These are phyloP conservation scores for Brienomyrus brachyistius DNA, from an alignment of 2,113 vertebrate genomes.

Conservation along the genomic window DNA sequence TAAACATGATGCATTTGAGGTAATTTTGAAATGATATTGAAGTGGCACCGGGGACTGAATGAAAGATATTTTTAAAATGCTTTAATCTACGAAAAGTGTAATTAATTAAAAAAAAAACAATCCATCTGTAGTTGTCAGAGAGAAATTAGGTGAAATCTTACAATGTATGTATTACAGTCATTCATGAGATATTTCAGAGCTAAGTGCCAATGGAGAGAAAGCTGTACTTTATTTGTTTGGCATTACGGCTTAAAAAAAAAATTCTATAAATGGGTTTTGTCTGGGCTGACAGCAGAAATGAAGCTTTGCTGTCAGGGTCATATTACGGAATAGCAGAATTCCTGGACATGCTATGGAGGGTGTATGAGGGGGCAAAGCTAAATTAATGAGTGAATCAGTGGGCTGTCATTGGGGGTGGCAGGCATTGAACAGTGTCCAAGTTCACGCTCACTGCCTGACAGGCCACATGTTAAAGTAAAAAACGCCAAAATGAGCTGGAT, in stretches of 20 bases:
- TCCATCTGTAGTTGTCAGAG: background rate
- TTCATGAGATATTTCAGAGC: background rate
- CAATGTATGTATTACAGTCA: background rate
- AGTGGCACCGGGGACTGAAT: background rate
- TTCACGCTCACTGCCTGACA: background rate
- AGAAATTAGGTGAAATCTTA: background rate
- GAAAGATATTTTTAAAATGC: background rate
- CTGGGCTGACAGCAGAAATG: background rate
- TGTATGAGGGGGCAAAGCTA: background rate
- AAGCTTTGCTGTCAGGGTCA: background rate
- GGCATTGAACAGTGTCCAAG: background rate
- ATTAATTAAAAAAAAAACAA: background rate
- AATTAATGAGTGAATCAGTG: slow-evolving; percentile 3
- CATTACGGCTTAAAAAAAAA: background rate
- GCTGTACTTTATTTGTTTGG: background rate
- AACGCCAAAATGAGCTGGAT: background rate
- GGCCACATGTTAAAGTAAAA: background rate
- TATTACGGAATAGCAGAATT: background rate
- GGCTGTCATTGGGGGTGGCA: background rate
- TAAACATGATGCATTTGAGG: background rate
- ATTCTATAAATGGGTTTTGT: background rate
- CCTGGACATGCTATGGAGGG: background rate
- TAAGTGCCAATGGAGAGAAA: background rate
- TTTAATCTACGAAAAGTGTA: background rate
- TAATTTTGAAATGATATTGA: background rate